phyloP scores from a whole-genome alignment of 2,888 invertebrate genomes.

The Amiota mariae region DNA sequence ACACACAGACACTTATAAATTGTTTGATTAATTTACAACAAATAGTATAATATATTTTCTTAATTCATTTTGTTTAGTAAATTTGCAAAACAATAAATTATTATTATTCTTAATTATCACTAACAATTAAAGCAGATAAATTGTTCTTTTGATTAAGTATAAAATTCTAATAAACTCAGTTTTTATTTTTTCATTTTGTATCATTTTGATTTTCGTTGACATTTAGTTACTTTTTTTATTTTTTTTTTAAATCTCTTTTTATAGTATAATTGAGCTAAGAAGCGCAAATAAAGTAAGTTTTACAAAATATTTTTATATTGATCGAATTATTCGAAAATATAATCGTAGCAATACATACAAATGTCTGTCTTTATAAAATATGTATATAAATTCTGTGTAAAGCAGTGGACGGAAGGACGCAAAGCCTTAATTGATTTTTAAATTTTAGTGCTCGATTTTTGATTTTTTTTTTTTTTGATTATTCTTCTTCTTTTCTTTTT shows the following conservation, averaged over 20 bases:
- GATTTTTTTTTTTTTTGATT: background rate
- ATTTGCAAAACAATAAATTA: constrained; percentile 30
- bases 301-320: background rate
- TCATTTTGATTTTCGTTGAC: constrained; percentile 31
- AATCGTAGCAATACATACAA: background rate
- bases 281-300: constrained; percentile 13
- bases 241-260: no score
- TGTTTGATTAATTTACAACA: constrained; percentile 23
- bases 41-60: constrained; percentile 31
- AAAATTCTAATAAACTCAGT: no score
- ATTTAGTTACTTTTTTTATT: constrained; percentile 1
- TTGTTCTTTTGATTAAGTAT: background rate
- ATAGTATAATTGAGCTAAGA: background rate
- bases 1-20: constrained; percentile 9
- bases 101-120: constrained; percentile 28
- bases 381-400: constrained; percentile 36
- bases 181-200: constrained; percentile 36
- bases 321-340: constrained; percentile 4
- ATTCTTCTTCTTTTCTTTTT: no score
- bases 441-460: background rate
- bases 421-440: constrained; percentile 44
- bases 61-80: constrained; percentile 24
- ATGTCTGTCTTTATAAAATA: constrained; percentile 28
- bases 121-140: constrained; percentile 55
- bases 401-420: constrained; percentile 55